Evolutionary conservation across 2,797 vertebrate genomes (phyloP), one percentile per base, ranked within the genome.

Genomic region (Tarsius wallacei): DNA sequence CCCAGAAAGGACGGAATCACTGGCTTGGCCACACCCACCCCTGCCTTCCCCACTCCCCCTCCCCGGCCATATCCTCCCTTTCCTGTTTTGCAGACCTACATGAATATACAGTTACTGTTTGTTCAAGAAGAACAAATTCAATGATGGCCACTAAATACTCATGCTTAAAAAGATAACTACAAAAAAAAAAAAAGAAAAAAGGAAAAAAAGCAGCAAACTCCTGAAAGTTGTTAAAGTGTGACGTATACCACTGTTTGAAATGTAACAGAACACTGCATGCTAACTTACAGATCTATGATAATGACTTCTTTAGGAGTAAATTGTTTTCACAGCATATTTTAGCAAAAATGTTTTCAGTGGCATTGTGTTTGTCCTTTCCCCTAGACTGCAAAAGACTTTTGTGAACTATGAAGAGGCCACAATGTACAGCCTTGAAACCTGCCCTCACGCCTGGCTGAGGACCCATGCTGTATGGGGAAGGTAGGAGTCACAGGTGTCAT

Each of bases 401-500:
- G 90, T 99, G 98, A 99, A 99, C 70, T 99, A 99, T 0, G 99
- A 99, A 13, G 99, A 99, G 47, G 98, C 98, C 0, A 94, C 99
- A 98, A 98, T 99, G 99, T 99, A 99, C 0, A 99, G 99, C 49
- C 99, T 99, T 98, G 99, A 99, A 90, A 99, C 99, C 2, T 96
- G 98, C 55, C 98, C 98, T 0, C 98, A 98, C 0, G 64, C 99
- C 0, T 99, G 99, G 99, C 98, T 99, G 91, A 98, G 99, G 96
- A 99, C 99, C 61, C 99, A 99, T 53, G 99, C 99, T 0, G 4
- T 97, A 9, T 99, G 99, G 99, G 99, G 99, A 98, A 99, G 99
- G 99, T 99, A 99, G 24, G 2, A 14, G 15, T n/a, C 55, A 13
- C 8, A 36, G 42, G 0, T 28, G 16, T 26, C 7, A 11, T 22